Base-by-base conservation (phyloP, 1,140 invertebrate genomes). In the Drosophila auraria region DNA sequence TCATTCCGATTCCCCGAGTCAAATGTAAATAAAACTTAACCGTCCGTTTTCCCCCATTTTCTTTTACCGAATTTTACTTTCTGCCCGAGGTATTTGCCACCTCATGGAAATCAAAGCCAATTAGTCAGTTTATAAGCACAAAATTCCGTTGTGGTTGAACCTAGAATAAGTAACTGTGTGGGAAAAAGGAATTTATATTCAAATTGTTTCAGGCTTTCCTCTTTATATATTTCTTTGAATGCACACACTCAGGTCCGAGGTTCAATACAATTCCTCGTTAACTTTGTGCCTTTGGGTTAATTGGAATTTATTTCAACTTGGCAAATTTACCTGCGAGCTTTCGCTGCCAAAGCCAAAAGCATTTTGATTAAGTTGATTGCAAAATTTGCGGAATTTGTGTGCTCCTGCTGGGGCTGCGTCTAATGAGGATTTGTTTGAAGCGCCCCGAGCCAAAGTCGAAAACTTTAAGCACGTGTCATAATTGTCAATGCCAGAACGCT, bases 401-500 rank as follows among this genome's bases (percentile, higher is more conserved):
- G 27, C 17, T n/a, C n/a, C 5, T 12, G 17, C 27, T 53, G 51
- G 15, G 8, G 9, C 33, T 30, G 27, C 9, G 58, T 71, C 54
- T 73, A 73, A 73, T 73, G 45, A 73, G 68, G 69, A 73, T 61
- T 53, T 73, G 54, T 61, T 42, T 56, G 49, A 44, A 44, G 30
- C 36, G 50, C 71, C 71, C 7, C 9, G 14, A 60, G 50, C 17
- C 40, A 68, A 68, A 50, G 73, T 66, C 45, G 59, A 81, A 71
- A 68, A 69, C 51, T 78, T 66, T 51, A 81, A 78, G 73, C 78
- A 78, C 78, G 70, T 86, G 83, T 87, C 83, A 82, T 82, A 86
- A 86, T 87, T 86, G 79, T 86, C 79, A 87, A 87, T 87, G 83
- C 60, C 83, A 86, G 78, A 77, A 71, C 45, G 74, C 69, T 50